Evolutionary conservation across 2,888 invertebrate genomes (phyloP), one percentile per base, ranked within the genome.

Genomic region (Eubasilissa splendida): DNA sequence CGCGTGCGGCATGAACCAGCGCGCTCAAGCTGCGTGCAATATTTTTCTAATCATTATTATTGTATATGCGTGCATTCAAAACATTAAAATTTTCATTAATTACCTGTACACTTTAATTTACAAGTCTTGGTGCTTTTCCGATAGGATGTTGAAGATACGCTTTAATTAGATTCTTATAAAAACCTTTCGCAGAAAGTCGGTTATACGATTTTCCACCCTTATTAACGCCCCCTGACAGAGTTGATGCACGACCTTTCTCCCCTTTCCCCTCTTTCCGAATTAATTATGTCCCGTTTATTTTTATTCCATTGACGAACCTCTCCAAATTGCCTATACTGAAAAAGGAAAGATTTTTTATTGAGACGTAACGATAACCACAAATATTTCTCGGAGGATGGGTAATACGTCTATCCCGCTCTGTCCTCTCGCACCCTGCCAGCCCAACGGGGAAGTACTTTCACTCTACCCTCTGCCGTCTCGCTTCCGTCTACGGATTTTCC

Each of bases 401-500:
- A 75, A 22, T 63, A 14, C 50, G 33, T 59, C 50, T 60, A 10
- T 54, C 31, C 31, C 54, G 66, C 10, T 77, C 58, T 50, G 12
- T 56, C 63, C 60, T 22, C 63, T 74, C 65, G 12, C 63, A 42
- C 14, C 74, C 78, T 60, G n/a, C 66, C 53, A 50, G 10, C 10
- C 12, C 50, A 56, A 22, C 52, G 63, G 78, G 59, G 73, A 60
- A 82, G 33, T 59, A 77, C 63, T n/a, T 71, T 76, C 76, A 70
- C 56, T 54, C 80, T 68, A 73, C 77, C 63, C 54, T 66, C 59
- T 53, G 68, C 81, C 80, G 74, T 83, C 84, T 84, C 84, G 66
- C 66, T 82, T 80, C 82, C 73, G 66, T 79, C 71, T 76, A 60
- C 56, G 66, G 71, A 60, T 73, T 77, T 76, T 65, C 79, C 80